A percentile compares a stretch with the other conserved stretches of the same genome.
These are phyloP conservation scores for Alcedo quadribrachys DNA, from an alignment of 2,797 vertebrate genomes.

Conservation along the genomic window DNA sequence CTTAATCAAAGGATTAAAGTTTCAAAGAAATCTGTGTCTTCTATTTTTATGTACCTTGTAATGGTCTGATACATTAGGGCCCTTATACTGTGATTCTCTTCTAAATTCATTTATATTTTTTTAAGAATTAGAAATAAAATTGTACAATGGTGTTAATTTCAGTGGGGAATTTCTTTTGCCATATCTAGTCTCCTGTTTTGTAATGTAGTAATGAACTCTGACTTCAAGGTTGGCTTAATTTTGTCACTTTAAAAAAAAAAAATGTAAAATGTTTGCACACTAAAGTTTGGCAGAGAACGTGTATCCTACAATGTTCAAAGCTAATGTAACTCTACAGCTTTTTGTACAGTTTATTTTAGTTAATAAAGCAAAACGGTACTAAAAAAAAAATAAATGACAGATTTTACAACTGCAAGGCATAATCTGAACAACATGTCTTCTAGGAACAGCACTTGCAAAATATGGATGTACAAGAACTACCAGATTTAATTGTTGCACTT, in stretches of 20 bases:
- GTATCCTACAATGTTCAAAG: slow-evolving; percentile 73
- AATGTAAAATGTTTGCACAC: slow-evolving; percentile 77
- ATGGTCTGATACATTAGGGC: slow-evolving; percentile 78
- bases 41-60: slow-evolving; percentile 82
- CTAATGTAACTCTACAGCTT: slow-evolving; percentile 74
- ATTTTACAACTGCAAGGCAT: slow-evolving; percentile 50
- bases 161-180: slow-evolving; percentile 68
- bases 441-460: slow-evolving; percentile 28
- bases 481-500: slow-evolving; percentile 46
- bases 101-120: slow-evolving; percentile 79
- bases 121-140: slow-evolving; percentile 78
- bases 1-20: slow-evolving; percentile 86
- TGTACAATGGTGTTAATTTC: slow-evolving; percentile 75
- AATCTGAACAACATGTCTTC: background rate
- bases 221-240: slow-evolving; percentile 70
- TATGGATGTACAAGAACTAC: slow-evolving; percentile 18
- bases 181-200: slow-evolving; percentile 65
- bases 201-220: slow-evolving; percentile 66
- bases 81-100: slow-evolving; percentile 82
- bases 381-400: slow-evolving; percentile 45
- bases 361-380: slow-evolving; percentile 74
- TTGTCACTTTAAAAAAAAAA: slow-evolving; percentile 70
- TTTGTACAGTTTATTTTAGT: slow-evolving; percentile 78
- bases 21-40: slow-evolving; percentile 83
- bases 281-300: slow-evolving; percentile 66